phyloP scores from a whole-genome alignment of 2,113 vertebrate genomes.

The Colaptes auratus region DNA sequence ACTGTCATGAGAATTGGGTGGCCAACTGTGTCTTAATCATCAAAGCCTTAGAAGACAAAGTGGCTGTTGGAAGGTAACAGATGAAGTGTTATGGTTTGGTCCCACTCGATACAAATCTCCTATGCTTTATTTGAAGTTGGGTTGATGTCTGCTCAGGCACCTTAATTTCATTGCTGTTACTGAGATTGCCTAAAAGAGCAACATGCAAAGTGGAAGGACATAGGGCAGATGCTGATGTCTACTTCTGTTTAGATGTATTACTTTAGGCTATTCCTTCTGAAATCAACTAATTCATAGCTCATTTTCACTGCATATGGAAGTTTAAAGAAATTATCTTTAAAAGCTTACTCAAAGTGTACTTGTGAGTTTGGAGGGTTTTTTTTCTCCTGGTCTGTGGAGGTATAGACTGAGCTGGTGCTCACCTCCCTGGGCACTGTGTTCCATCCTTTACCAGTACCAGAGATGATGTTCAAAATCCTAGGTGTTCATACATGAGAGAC shows the following conservation, averaged over 20 bases:
- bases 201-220: not conserved
- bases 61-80: not conserved
- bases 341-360: not conserved
- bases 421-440: not conserved
- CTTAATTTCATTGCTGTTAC: not conserved
- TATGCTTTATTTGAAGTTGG: not conserved
- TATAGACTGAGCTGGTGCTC: accelerated
- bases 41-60: slow-evolving; percentile 37
- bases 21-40: slow-evolving; percentile 26
- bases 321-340: not conserved
- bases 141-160: not conserved
- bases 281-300: not conserved
- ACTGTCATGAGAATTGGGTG: not conserved
- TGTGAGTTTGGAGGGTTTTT: not conserved
- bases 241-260: not conserved
- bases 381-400: not conserved
- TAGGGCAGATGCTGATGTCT: not conserved
- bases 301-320: not conserved
- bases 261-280: not conserved
- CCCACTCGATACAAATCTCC: not conserved
- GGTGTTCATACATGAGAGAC: not conserved
- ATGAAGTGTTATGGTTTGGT: not conserved
- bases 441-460: not conserved
- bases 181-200: not conserved
- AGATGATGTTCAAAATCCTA: not conserved